Evolutionary conservation across 2,797 vertebrate species (phyloP).

Genomic region (Crax fasciolata): DNA sequence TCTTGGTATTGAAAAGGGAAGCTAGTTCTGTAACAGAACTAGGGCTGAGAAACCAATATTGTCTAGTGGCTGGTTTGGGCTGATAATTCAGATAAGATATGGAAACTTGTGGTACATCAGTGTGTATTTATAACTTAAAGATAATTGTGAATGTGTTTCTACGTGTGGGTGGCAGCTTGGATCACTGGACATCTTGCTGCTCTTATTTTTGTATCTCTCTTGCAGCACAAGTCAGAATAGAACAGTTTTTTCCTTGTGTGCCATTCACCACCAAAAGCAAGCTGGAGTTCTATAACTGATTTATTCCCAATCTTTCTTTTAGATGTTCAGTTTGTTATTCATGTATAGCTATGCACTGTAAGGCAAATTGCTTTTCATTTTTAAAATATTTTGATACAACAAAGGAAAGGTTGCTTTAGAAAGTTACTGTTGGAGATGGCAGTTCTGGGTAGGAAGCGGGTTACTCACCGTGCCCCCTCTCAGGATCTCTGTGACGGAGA

Average conservation of each 20-base stretch:
- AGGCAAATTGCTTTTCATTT: not conserved
- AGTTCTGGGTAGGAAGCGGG: conserved; percentile 52
- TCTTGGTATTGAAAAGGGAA: not conserved
- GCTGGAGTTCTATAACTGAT: not conserved
- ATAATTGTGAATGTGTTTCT: not conserved
- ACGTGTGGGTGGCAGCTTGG: not conserved
- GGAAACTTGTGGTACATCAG: not conserved
- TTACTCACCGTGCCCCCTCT: not conserved
- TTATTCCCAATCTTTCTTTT: not conserved
- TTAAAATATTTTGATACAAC: not conserved
- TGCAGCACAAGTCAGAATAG: not conserved
- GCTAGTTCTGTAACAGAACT: not conserved
- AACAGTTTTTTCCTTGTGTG: not conserved
- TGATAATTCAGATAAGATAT: not conserved
- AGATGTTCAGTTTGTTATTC: not conserved
- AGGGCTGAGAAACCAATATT: not conserved
- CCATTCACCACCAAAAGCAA: not conserved
- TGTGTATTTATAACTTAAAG: not conserved
- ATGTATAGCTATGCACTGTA: not conserved
- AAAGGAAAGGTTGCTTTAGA: not conserved
- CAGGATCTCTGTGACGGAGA: conserved; percentile 3
- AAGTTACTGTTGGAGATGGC: conserved; percentile 34
- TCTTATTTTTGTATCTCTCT: not conserved
- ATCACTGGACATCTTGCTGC: not conserved
- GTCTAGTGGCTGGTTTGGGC: not conserved